These are phyloP conservation scores for Meganola albula DNA, from an alignment of 2,888 invertebrate genomes.

Conservation along the genomic window DNA sequence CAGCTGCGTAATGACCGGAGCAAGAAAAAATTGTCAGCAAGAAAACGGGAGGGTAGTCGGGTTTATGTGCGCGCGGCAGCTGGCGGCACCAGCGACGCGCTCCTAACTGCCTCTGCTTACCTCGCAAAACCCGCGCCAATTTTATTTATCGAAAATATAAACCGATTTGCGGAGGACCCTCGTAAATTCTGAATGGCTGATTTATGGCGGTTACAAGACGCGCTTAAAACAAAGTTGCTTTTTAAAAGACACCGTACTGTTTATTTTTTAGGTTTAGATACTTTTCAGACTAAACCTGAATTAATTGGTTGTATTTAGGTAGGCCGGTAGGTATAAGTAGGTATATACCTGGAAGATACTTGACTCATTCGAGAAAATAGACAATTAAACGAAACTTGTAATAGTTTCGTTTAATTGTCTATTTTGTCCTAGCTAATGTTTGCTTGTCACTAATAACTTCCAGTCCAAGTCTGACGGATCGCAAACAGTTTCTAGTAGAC, in stretches of 20 bases:
- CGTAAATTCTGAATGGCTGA: conserved; percentile 73
- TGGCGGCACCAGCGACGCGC: conserved; percentile 62
- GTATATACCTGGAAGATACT: too few species aligned
- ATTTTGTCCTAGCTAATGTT: conserved; percentile 34
- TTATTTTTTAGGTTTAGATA: too few species aligned
- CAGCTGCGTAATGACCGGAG: conserved; percentile 77
- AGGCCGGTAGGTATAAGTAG: too few species aligned
- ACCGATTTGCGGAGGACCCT: conserved; percentile 75
- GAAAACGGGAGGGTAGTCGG: conserved; percentile 76
- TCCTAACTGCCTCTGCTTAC: conserved; percentile 77
- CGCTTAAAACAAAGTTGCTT: conserved; percentile 68
- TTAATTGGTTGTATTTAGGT: too few species aligned
- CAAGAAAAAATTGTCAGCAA: conserved; percentile 78
- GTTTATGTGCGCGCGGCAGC: conserved; percentile 73
- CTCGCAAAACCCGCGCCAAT: conserved; percentile 77
- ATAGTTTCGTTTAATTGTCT: conserved; percentile 38
- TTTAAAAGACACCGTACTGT: conserved; percentile 64
- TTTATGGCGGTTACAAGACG: conserved; percentile 73
- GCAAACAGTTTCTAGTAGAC: conserved; percentile 38
- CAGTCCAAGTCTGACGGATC: conserved; percentile 39
- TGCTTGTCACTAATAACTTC: conserved; percentile 38
- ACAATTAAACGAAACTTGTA: too few species aligned
- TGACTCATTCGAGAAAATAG: too few species aligned
- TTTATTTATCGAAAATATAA: conserved; percentile 79
- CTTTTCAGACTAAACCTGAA: too few species aligned